These are phyloP conservation scores for Oeneis ivallda DNA, from an alignment of 2,888 invertebrate species.

Conservation along the genomic window DNA sequence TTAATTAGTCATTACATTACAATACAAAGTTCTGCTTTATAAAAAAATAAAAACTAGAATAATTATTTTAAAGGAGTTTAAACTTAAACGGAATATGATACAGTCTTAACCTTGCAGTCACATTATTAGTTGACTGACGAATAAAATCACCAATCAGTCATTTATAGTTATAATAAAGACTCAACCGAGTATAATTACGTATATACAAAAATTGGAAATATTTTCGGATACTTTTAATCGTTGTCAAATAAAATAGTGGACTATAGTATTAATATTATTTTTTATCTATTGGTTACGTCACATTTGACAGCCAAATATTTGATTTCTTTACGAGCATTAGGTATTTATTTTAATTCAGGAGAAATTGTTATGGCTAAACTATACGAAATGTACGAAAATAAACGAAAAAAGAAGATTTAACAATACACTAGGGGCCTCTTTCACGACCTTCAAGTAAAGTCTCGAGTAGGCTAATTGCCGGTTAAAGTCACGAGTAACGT, in stretches of 20 bases:
- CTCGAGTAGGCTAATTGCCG: too few relatives aligned
- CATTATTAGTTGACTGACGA: conserved; percentile 1
- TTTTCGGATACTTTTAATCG: not conserved
- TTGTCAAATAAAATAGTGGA: conserved; percentile 13
- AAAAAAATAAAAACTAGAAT: conserved; percentile 15
- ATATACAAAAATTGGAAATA: not conserved
- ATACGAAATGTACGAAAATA: not conserved
- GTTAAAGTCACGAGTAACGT: too few relatives aligned
- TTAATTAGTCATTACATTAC: too few relatives aligned
- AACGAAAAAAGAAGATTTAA: too few relatives aligned
- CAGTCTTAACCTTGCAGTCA: conserved; percentile 16
- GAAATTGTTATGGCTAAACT: not conserved
- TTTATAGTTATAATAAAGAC: conserved; percentile 9
- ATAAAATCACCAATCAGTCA: conserved; percentile 8
- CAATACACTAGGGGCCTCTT: too few relatives aligned
- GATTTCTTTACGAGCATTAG: conserved; percentile 6
- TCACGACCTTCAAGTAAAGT: too few relatives aligned
- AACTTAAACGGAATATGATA: conserved; percentile 4
- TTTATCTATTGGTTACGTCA: conserved; percentile 14
- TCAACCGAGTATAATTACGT: not conserved
- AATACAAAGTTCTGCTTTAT: not conserved
- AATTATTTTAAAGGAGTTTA: not conserved
- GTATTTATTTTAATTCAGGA: not conserved
- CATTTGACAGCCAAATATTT: conserved; percentile 4
- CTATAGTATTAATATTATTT: not conserved